Conservation (phyloP, 53 echinoderm and acorn worm genomes). For the Hippasteria phrygiana region DNA sequence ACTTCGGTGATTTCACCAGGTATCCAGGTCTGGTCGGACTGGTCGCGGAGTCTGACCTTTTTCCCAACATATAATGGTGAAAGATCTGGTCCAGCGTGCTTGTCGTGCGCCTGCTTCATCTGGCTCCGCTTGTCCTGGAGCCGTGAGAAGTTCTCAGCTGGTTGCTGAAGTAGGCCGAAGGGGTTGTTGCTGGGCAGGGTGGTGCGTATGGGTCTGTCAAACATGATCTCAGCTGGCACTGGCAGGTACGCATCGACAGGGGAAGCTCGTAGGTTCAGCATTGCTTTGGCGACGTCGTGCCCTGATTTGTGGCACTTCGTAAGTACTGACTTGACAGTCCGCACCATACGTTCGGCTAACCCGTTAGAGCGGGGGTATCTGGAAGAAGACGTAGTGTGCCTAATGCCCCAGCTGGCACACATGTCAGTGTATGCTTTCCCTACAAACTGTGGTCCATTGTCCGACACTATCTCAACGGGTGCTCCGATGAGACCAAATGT, state of each 20-base stretch:
- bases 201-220: constrained; percentile 67
- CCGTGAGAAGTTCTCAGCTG: constrained; percentile 2
- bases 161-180: not conserved
- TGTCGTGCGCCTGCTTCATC: constrained; percentile 65
- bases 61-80: constrained; percentile 68
- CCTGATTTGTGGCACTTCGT: constrained; percentile 63
- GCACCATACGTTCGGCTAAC: constrained; percentile 71
- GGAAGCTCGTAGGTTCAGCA: constrained; percentile 63
- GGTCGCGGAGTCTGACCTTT: constrained; percentile 67
- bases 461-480: constrained; percentile 71
- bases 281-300: constrained; percentile 67
- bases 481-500: constrained; percentile 51
- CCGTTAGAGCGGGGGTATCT: constrained; percentile 75
- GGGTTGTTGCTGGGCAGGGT: constrained; percentile 66
- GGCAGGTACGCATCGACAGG: constrained; percentile 65
- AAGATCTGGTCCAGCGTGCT: constrained; percentile 37
- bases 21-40: too few species aligned
- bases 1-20: too few species aligned
- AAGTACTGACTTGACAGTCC: constrained; percentile 72
- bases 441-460: constrained; percentile 73
- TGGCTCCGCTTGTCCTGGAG: constrained; percentile 29
- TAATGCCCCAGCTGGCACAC: constrained; percentile 71
- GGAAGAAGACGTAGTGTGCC: constrained; percentile 73
- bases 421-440: constrained; percentile 69
- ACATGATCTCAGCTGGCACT: constrained; percentile 75